phyloP scores from a whole-genome alignment of 2,113 vertebrate species.

The Nothocercus nigrocapillus region DNA sequence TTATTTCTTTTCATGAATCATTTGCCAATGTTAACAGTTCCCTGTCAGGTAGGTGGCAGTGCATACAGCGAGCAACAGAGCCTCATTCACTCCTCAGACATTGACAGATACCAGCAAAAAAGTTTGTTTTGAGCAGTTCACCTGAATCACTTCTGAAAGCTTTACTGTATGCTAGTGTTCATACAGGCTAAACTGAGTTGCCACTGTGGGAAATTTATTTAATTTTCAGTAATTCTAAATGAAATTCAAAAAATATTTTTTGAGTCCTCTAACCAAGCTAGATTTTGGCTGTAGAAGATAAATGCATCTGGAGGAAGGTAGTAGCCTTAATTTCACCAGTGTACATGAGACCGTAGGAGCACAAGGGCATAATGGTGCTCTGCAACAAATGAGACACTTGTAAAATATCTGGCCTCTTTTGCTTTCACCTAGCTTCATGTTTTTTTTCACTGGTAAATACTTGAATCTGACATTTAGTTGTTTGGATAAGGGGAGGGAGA shows the following conservation, averaged over 20 bases:
- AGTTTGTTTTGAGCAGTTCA: background rate
- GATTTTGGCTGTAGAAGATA: background rate
- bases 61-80: background rate
- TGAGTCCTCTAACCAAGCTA: background rate
- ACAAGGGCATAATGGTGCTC: slow-evolving; percentile 40
- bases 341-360: background rate
- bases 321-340: background rate
- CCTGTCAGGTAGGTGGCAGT: background rate
- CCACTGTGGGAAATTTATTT: background rate
- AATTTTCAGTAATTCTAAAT: background rate
- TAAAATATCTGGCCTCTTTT: background rate
- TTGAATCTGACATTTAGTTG: background rate
- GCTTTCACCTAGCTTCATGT: background rate
- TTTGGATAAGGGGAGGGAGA: background rate
- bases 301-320: background rate
- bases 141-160: background rate
- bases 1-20: background rate
- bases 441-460: background rate
- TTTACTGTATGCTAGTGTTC: background rate
- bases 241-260: background rate
- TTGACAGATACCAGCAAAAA: background rate
- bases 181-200: background rate
- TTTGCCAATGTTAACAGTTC: background rate
- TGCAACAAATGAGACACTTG: background rate
- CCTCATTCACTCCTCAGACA: background rate